These are phyloP conservation scores for Nezara viridula DNA, from an alignment of 2,888 invertebrate species.

Conservation along the genomic window DNA sequence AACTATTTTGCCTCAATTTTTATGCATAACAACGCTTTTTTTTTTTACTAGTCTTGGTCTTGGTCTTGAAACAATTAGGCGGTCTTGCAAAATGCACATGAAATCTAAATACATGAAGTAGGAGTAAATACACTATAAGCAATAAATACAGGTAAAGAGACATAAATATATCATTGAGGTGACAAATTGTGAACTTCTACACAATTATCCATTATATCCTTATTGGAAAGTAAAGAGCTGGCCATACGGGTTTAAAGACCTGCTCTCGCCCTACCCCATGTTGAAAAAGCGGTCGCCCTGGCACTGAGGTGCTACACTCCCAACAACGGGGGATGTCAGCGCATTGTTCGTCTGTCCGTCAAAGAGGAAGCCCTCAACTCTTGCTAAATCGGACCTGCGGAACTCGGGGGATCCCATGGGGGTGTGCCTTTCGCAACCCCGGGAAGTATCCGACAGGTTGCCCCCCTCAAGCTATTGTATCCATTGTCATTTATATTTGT, in stretches of 20 bases:
- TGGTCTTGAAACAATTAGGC: too few species aligned
- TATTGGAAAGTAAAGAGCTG: slow-evolving; percentile 6
- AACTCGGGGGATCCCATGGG: background rate
- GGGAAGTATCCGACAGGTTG: background rate
- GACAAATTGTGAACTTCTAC: background rate
- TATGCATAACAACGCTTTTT: too few species aligned
- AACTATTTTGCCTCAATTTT: too few species aligned
- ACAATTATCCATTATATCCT: background rate
- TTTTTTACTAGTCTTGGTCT: too few species aligned
- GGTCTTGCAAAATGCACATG: too few species aligned
- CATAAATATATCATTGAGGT: background rate
- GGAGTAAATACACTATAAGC: too few species aligned
- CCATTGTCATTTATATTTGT: slow-evolving; percentile 29
- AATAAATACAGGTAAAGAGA: too few species aligned
- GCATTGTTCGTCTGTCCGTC: background rate
- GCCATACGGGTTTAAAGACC: background rate
- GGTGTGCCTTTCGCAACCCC: background rate
- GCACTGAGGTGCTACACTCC: background rate
- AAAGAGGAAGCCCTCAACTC: slow-evolving; percentile 12
- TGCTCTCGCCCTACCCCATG: background rate
- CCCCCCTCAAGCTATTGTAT: background rate
- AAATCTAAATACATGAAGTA: too few species aligned
- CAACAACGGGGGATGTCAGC: background rate
- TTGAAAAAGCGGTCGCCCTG: background rate
- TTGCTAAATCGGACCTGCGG: background rate